These are phyloP conservation scores for Ciona savignyi DNA, from an alignment of 23 tunicate genomes.

Conservation along the genomic window DNA sequence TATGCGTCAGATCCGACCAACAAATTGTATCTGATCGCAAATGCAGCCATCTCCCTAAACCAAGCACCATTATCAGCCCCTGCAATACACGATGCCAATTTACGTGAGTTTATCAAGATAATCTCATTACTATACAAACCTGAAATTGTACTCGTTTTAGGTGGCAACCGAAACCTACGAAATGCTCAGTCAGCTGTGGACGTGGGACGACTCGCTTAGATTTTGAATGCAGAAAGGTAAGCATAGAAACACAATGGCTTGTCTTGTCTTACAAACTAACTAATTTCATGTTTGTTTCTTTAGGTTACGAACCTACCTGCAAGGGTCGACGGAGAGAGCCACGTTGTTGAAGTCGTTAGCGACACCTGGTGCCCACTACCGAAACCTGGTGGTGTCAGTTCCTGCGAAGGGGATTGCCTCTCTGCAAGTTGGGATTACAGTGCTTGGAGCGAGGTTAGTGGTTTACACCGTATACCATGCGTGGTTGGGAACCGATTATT, in stretches of 20 bases:
- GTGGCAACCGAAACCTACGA: conserved; percentile 47
- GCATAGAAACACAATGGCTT: too few species aligned
- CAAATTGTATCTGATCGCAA: conserved; percentile 47
- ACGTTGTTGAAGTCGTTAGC: conserved; percentile 29
- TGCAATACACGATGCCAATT: conserved; percentile 66
- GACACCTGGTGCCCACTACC: conserved; percentile 42
- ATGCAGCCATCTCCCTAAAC: conserved; percentile 38
- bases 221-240: conserved; percentile 41
- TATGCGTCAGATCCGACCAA: conserved; percentile 53
- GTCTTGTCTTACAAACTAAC: too few species aligned
- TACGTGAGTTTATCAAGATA: conserved; percentile 25
- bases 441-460: conserved; percentile 58
- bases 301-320: conserved; percentile 15
- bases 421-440: conserved; percentile 60
- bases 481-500: too few species aligned
- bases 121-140: not conserved
- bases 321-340: not conserved
- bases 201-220: conserved; percentile 22
- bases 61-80: conserved; percentile 13
- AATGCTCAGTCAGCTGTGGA: conserved; percentile 76
- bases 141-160: conserved; percentile 15
- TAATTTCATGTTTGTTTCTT: not conserved
- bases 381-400: conserved; percentile 31
- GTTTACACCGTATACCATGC: too few species aligned
- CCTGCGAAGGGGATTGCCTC: conserved; percentile 76